phyloP scores from a whole-genome alignment of 2,797 vertebrate species.

The Karalla daura region DNA sequence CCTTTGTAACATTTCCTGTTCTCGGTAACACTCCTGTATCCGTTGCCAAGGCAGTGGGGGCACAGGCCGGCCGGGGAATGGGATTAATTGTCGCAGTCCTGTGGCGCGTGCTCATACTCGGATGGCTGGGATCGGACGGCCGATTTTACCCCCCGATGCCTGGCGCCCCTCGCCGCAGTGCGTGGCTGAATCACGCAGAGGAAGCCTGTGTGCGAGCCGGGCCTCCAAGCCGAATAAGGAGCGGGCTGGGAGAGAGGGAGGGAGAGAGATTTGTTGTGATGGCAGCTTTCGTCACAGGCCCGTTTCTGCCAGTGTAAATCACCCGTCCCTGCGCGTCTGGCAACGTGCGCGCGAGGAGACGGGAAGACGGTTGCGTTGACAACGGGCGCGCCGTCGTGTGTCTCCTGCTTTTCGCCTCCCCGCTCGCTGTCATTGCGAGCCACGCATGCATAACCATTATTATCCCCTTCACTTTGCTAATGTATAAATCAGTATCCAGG shows the following conservation, averaged over 20 bases:
- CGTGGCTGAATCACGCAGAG: conserved; percentile 19
- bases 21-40: background rate
- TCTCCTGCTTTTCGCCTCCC: conserved; percentile 6
- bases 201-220: conserved; percentile 31
- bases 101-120: conserved; percentile 23
- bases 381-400: conserved; percentile 18
- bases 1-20: background rate
- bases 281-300: conserved; percentile 20
- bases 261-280: conserved; percentile 20
- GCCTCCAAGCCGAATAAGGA: background rate
- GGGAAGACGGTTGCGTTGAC: conserved; percentile 27
- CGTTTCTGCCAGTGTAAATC: conserved; percentile 25
- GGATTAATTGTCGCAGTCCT: no score
- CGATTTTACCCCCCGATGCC: conserved; percentile 21
- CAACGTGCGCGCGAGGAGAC: background rate
- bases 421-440: conserved; percentile 1
- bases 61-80: background rate
- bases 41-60: background rate
- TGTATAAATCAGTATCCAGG: conserved; percentile 11
- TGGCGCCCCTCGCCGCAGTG: conserved; percentile 24
- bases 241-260: no score
- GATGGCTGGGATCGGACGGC: no score
- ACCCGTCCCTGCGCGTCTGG: conserved; percentile 11
- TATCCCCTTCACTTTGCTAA: conserved; percentile 24
- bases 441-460: conserved; percentile 53